Base-by-base conservation (phyloP, 2,888 invertebrate species). In the Brachyopa scutellaris region DNA sequence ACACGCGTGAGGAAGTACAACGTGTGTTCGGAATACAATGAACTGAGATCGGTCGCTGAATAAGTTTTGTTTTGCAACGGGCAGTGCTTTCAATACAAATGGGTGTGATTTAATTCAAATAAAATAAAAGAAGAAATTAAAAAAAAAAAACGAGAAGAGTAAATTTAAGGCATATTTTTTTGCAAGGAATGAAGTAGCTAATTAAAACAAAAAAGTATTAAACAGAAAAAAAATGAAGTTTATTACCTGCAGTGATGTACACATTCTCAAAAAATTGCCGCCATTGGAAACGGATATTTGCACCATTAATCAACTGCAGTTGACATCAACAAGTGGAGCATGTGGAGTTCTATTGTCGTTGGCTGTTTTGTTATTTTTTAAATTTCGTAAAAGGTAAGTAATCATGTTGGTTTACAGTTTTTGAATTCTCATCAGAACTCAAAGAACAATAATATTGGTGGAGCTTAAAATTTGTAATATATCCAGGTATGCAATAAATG, bases 211-310 rank as follows among this genome's bases (percentile, higher is more conserved):
- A 36, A 36, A n/a, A 9, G 11, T 36, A 3, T 2, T 6, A 3
- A 26, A 45, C 11, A 26, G 9, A 17, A 17, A 8, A 51, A 62
- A 57, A 26, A 79, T 80, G 80, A 80, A 59, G 13, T 45, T 69
- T 15, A 19, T 80, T 15, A 59, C 67, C 21, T 80, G 80, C 49
- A 51, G 42, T 51, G 74, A 80, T 69, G 55, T 15, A 13, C 7
- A 47, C n/a, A 15, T 67, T 21, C 40, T 79, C 11, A 57, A 36
- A n/a, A 55, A 51, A 7, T 19, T 45, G 2, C 49, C 74, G 0
- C 38, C 11, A 36, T 23, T 70, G 29, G 77, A 70, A 40, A 77
- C 66, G 13, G 64, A 82, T 66, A 64, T 77, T 40, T 82, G 82
- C 59, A 23, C 33, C 9, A 70, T 47, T n/a, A 66, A 72, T 21